These are phyloP conservation scores for Sitta carolinensis DNA, from an alignment of 2,797 vertebrate genomes.

Conservation along the genomic window DNA sequence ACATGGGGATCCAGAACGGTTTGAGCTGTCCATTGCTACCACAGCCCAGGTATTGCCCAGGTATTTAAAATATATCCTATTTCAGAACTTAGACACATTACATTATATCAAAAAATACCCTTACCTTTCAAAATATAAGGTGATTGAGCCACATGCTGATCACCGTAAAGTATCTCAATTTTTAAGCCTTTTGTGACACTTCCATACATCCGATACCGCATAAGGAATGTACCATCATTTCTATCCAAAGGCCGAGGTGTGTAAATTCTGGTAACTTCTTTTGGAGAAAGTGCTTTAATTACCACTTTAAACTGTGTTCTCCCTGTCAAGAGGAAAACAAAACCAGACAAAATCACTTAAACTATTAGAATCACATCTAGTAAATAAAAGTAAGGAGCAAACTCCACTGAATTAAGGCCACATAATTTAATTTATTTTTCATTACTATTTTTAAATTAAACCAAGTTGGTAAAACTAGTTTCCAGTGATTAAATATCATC, in stretches of 20 bases:
- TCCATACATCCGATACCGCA: conserved; percentile 87
- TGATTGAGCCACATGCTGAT: conserved; percentile 83
- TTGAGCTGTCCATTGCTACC: background rate
- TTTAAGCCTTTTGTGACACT: conserved; percentile 79
- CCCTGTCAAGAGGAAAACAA: conserved; percentile 70
- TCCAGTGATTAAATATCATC: background rate
- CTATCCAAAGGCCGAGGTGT: conserved; percentile 85
- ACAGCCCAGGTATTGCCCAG: background rate
- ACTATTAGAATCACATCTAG: background rate
- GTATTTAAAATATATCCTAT: background rate
- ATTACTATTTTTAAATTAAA: background rate
- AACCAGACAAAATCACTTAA: background rate
- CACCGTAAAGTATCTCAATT: conserved; percentile 82
- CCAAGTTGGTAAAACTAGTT: background rate
- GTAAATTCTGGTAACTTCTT: conserved; percentile 85
- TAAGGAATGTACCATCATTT: conserved; percentile 89
- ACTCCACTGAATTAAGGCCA: background rate
- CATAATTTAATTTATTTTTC: background rate
- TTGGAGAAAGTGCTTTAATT: conserved; percentile 81
- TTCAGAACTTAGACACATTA: background rate
- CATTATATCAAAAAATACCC: background rate
- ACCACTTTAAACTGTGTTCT: conserved; percentile 83
- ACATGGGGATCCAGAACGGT: background rate
- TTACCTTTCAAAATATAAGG: conserved; percentile 87
- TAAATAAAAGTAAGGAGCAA: background rate